These are phyloP conservation scores for Lepisosteus oculatus DNA, from an alignment of 2,113 vertebrate genomes.

Conservation along the genomic window DNA sequence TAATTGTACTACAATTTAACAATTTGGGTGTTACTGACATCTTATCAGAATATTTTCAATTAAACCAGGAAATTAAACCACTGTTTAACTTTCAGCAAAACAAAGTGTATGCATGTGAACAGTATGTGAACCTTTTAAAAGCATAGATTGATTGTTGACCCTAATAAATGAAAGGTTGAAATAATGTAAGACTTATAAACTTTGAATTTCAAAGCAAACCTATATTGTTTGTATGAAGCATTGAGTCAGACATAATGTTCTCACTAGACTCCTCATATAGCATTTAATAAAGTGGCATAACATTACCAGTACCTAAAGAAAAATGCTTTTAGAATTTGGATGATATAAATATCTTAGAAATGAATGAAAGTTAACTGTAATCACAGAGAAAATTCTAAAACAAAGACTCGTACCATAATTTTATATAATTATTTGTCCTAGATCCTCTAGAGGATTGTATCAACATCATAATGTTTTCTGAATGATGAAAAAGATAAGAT, in stretches of 20 bases:
- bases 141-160: background rate
- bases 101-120: background rate
- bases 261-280: too few species aligned
- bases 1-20: background rate
- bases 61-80: background rate
- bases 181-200: background rate
- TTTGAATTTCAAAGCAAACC: background rate
- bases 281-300: too few species aligned
- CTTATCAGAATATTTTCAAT: background rate
- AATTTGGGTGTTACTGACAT: constrained; percentile 1
- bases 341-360: background rate
- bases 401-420: too few species aligned
- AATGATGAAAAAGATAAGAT: too few species aligned
- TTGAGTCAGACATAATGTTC: background rate
- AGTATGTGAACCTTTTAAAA: background rate
- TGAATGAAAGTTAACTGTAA: constrained; percentile 4
- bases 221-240: background rate
- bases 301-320: too few species aligned
- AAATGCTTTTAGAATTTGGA: too few species aligned
- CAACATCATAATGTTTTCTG: too few species aligned
- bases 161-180: background rate
- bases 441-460: too few species aligned
- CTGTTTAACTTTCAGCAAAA: background rate
- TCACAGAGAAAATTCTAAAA: background rate
- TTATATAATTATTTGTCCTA: too few species aligned